A percentile compares a stretch with the other conserved stretches of the same genome.
These are phyloP conservation scores for Agrotis clavis DNA, from an alignment of 2,888 invertebrate species.

Conservation along the genomic window DNA sequence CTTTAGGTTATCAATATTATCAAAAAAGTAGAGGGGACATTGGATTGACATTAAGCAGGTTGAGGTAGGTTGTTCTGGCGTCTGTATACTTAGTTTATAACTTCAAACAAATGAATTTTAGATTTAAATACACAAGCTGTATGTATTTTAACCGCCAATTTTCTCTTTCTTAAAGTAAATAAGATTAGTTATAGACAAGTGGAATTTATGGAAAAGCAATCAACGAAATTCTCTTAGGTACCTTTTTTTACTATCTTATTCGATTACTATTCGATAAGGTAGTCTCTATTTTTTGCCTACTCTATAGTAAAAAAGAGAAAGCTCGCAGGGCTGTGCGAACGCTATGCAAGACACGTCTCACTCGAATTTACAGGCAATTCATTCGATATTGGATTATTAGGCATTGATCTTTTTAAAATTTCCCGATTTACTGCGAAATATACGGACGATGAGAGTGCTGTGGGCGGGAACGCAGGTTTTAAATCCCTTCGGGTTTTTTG, in stretches of 20 bases:
- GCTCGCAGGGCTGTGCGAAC: constrained; percentile 20
- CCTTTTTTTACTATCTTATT: background rate
- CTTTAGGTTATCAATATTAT: too few species aligned
- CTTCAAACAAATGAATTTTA: background rate
- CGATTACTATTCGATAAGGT: constrained; percentile 2
- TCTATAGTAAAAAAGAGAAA: constrained; percentile 37
- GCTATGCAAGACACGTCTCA: constrained; percentile 82
- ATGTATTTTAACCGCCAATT: too few species aligned
- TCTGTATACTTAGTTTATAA: background rate
- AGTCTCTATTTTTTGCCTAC: constrained; percentile 20
- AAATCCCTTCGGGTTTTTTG: background rate
- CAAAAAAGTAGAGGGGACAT: too few species aligned
- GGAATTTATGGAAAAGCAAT: background rate
- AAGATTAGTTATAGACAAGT: background rate
- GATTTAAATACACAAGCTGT: background rate
- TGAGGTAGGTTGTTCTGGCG: too few species aligned
- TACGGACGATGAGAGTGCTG: constrained; percentile 14
- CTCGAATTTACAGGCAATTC: constrained; percentile 89
- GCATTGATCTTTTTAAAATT: constrained; percentile 89
- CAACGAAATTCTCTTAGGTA: background rate
- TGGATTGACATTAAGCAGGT: too few species aligned
- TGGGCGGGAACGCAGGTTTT: constrained; percentile 16
- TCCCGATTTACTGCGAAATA: constrained; percentile 63
- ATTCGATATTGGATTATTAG: constrained; percentile 90
- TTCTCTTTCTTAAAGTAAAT: background rate